Conservation (phyloP, 2,113 vertebrate genomes). For the Dolichotis patagonum region DNA sequence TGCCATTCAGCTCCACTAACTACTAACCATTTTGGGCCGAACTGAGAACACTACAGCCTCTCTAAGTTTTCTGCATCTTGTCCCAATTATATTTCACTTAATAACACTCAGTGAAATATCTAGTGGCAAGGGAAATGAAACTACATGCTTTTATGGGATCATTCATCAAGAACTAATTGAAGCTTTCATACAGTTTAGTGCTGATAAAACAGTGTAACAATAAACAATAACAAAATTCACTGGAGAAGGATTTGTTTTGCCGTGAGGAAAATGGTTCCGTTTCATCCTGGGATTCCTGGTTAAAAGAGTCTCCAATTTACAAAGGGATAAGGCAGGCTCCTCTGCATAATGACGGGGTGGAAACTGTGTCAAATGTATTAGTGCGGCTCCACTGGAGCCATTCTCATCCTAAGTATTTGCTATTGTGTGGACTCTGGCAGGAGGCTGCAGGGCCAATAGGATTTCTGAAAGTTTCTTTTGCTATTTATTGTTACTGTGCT, state of each 20-base stretch:
- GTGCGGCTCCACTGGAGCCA: slow-evolving; percentile 94
- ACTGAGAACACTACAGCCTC: slow-evolving; percentile 63
- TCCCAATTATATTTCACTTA: slow-evolving; percentile 92
- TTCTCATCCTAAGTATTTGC: slow-evolving; percentile 92
- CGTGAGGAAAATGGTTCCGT: slow-evolving; percentile 89
- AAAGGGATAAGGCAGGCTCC: slow-evolving; percentile 89
- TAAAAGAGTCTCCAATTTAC: slow-evolving; percentile 90
- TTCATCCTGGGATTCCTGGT: slow-evolving; percentile 91
- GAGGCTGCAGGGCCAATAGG: slow-evolving; percentile 91
- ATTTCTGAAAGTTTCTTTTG: slow-evolving; percentile 84
- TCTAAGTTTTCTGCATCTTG: slow-evolving; percentile 86
- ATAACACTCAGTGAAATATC: slow-evolving; percentile 95
- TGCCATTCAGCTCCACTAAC: slow-evolving; percentile 54
- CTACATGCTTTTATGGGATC: slow-evolving; percentile 96
- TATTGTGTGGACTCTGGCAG: slow-evolving; percentile 93
- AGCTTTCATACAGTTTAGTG: slow-evolving; percentile 96
- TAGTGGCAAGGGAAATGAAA: slow-evolving; percentile 96
- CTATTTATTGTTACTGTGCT: slow-evolving; percentile 73
- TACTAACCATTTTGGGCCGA: slow-evolving; percentile 74
- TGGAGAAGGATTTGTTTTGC: slow-evolving; percentile 92
- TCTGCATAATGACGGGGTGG: slow-evolving; percentile 90
- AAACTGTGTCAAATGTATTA: slow-evolving; percentile 94
- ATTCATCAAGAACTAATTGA: slow-evolving; percentile 99
- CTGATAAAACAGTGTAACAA: slow-evolving; percentile 95
- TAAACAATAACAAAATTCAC: slow-evolving; percentile 94